These are phyloP conservation scores for Dolichallabes microphthalmus DNA, from an alignment of 2,113 vertebrate genomes.

Conservation along the genomic window DNA sequence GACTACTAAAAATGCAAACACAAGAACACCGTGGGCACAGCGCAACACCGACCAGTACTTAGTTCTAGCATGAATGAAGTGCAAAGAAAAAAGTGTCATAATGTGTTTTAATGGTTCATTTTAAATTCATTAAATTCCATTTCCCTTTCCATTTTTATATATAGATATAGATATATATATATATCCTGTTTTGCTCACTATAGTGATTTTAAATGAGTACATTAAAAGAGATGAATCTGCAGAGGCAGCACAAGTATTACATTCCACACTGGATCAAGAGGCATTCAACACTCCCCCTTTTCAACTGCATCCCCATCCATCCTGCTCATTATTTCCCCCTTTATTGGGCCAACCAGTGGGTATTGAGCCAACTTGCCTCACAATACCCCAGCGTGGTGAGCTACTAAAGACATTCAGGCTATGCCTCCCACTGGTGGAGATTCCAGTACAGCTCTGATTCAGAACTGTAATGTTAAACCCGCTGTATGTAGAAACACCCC, in stretches of 20 bases:
- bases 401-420: not conserved
- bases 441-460: not conserved
- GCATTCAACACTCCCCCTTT: not conserved
- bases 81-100: not conserved
- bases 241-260: not conserved
- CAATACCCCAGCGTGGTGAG: not conserved
- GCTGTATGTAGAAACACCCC: not conserved
- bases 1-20: too few species aligned
- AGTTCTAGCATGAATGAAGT: too few species aligned
- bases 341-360: not conserved
- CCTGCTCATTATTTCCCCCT: not conserved
- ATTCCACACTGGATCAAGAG: not conserved
- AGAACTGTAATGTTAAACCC: not conserved
- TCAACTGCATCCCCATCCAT: not conserved
- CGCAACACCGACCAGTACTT: too few species aligned
- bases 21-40: too few species aligned
- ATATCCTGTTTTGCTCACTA: not conserved
- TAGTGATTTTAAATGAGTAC: not conserved
- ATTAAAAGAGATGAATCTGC: not conserved
- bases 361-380: not conserved
- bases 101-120: not conserved
- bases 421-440: not conserved
- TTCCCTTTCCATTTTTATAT: too few species aligned
- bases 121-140: too few species aligned
- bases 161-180: too few species aligned